Base-by-base conservation (phyloP, 2,113 vertebrate genomes). In the Oenanthe oenanthe region DNA sequence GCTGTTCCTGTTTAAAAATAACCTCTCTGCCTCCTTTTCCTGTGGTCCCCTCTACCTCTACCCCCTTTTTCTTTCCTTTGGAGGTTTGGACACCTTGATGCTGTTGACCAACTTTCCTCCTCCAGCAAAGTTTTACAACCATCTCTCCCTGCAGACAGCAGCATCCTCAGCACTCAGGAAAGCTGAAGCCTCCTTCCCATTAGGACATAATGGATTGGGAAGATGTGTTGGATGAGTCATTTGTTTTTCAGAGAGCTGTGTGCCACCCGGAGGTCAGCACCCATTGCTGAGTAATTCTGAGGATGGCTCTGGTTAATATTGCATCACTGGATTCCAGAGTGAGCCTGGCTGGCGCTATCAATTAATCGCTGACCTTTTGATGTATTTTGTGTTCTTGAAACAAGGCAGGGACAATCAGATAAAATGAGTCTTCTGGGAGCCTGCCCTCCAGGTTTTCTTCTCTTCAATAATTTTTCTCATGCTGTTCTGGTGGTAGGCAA, bases 321-420 rank as follows among this genome's bases (percentile, higher is more conserved):
- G 56, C 80, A 75, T 89, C 74, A 67, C 58, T 89, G 75, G 38
- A 48, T 75, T 48, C 53, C 70, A 74, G 29, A 82, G 53, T 51
- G 12, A 79, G 70, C n/a, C 77, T 91, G 54, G 54, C 74, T 84
- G 93, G 8, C 42, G 60, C 63, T 78, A 72, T 57, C 91, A 95
- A 80, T 96, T 95, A 95, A 88, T 88, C 15, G 8, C 66, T 93
- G 93, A 95, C 73, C 94, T 92, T 93, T 91, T 54, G 79, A 85
- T 93, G 51, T 76, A 38, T 89, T 94, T 88, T 92, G 56, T 90
- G 85, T 66, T 95, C 89, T 94, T 95, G 89, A 95, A 95, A 45
- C 76, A 40, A 88, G 48, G 70, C 73, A 83, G 85, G 86, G 85
- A 85, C 81, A 92, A 56, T 84, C 79, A 89, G 89, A 92, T 90